Evolutionary conservation across 2,797 vertebrate genomes (phyloP), one percentile per base, ranked within the genome.

Genomic region (Poeciliopsis paucimaculata): DNA sequence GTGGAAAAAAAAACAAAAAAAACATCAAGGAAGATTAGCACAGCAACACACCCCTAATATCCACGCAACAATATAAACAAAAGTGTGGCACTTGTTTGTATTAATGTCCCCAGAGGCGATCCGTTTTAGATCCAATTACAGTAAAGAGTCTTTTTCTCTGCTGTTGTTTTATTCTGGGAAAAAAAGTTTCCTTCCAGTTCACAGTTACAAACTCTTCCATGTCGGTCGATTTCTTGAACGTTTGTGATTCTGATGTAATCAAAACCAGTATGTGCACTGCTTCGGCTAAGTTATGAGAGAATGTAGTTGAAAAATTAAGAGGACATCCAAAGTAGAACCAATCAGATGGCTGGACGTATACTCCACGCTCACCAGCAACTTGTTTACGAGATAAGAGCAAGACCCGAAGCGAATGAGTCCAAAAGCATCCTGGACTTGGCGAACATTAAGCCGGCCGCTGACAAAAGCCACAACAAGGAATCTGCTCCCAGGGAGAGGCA

Each of bases 381-480:
- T 92, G 90, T 93, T 92, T 91, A 91, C 43, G 47, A 70, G 92
- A 94, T 92, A 93, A 93, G 86, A 85, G 79, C 0, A 2, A 62
- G 41, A 60, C 62, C 83, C 45, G 76, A 7, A 26, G 57, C 7
- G 26, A 57, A 43, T 18, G 34, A 10, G 12, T 23, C 9, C 57
- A 51, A 5, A 73, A 66, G 82, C 2, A 4, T 72, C 72, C 57
- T 84, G 86, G 84, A 90, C 86, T 1, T 15, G 45, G 70, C 62
- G 79, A 90, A 85, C 85, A 79, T 78, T 45, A 53, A 81, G 79
- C 70, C 85, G 89, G 84, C 88, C 91, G 75, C 82, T 79, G 81
- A 62, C 93, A 94, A 94, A 90, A 93, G 91, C 91, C 90, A 88
- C 89, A 92, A 91, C 87, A 93, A 91, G 93, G 72, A 83, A 89